Conservation (phyloP, 2,888 invertebrate species). For the Leptarthrus brevirostris region DNA sequence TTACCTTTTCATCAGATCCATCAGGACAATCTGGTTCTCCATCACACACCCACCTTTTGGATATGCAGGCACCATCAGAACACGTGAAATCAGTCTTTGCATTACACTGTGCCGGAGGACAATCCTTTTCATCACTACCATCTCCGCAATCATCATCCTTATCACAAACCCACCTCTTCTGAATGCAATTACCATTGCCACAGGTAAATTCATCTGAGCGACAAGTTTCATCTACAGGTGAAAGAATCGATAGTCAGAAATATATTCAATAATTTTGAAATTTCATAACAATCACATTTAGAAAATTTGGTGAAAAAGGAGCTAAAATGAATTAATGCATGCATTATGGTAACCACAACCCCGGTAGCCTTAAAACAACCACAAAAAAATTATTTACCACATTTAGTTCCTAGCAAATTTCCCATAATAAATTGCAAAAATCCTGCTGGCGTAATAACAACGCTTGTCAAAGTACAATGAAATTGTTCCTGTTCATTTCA, state of each 20-base stretch:
- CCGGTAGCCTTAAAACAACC: too few relatives aligned
- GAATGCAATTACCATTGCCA: constrained; percentile 88
- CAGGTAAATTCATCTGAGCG: constrained; percentile 94
- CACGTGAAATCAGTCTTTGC: constrained; percentile 81
- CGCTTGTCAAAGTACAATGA: too few relatives aligned
- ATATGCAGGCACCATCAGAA: constrained; percentile 80
- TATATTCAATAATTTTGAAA: constrained; percentile 3
- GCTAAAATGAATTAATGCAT: too few relatives aligned
- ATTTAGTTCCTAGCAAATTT: too few relatives aligned
- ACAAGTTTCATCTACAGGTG: constrained; percentile 85
- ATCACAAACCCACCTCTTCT: constrained; percentile 87
- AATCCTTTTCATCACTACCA: constrained; percentile 82
- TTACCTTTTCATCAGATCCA: constrained; percentile 83
- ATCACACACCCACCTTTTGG: constrained; percentile 86
- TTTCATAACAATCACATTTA: not conserved
- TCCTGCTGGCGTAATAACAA: too few relatives aligned
- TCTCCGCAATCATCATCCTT: constrained; percentile 89
- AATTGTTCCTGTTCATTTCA: not conserved
- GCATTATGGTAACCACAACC: too few relatives aligned
- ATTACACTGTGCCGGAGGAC: constrained; percentile 77
- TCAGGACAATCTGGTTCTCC: constrained; percentile 88
- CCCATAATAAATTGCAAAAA: too few relatives aligned
- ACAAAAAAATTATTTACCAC: too few relatives aligned
- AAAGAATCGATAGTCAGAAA: constrained; percentile 50
- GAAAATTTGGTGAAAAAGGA: too few relatives aligned